Conservation (phyloP, 2,113 vertebrate species). For the Ancistrus triradiatus region DNA sequence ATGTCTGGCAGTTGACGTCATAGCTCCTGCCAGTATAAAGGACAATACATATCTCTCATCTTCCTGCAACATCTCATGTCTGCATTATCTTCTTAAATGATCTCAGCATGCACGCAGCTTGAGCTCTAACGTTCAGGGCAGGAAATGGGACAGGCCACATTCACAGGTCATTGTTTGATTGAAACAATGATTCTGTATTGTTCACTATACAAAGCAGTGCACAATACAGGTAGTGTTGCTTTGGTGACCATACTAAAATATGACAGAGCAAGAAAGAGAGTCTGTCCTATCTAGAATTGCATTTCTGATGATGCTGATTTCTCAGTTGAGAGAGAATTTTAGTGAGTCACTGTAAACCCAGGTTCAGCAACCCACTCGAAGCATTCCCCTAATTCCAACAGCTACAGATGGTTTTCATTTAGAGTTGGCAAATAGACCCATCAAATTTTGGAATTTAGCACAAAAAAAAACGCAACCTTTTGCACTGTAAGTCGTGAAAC, state of each 20-base stretch:
- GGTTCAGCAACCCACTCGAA: constrained; percentile 6
- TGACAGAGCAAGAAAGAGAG: not conserved
- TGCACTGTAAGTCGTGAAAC: constrained; percentile 19
- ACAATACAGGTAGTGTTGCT: not conserved
- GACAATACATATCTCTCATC: not conserved
- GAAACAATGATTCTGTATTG: not conserved
- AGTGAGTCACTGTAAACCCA: constrained; percentile 12
- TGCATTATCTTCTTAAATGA: not conserved
- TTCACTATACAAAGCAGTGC: not conserved
- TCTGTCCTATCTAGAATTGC: not conserved
- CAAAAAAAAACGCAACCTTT: constrained; percentile 9
- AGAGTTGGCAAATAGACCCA: constrained; percentile 23
- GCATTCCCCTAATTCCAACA: constrained; percentile 17
- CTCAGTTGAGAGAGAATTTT: not conserved
- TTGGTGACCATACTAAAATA: not conserved
- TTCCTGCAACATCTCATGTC: not conserved
- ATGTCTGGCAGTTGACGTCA: constrained; percentile 22
- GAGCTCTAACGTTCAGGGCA: constrained; percentile 6
- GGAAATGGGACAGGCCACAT: not conserved
- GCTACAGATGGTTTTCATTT: constrained; percentile 37
- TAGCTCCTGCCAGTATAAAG: not conserved
- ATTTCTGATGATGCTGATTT: constrained; percentile 11
- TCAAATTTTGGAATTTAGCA: constrained; percentile 24
- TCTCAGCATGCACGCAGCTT: not conserved
- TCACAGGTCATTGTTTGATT: not conserved